These are phyloP conservation scores for Terebella lapidaria DNA, from an alignment of 2,888 invertebrate species.

Conservation along the genomic window DNA sequence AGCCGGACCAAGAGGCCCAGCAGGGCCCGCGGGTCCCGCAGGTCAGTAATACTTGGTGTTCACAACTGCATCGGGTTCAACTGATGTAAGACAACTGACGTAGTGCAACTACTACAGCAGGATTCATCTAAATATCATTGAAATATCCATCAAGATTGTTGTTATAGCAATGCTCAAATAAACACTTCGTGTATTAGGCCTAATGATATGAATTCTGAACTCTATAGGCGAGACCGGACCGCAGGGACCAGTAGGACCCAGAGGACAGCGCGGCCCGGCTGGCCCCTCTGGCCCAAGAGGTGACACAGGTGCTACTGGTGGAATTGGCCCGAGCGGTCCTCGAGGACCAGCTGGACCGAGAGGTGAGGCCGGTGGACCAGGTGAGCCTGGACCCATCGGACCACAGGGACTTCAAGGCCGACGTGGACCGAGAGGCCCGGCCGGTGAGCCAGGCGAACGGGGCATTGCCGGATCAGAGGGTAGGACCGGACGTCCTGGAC, in stretches of 20 bases:
- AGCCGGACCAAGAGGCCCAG: neutral
- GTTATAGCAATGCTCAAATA: too few relatives aligned
- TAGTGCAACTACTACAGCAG: too few relatives aligned
- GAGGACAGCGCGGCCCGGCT: neutral
- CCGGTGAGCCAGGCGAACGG: slow-evolving; percentile 5
- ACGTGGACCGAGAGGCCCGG: slow-evolving; percentile 8
- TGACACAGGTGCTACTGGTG: neutral
- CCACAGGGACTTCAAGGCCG: slow-evolving; percentile 8
- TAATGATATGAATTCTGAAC: too few relatives aligned
- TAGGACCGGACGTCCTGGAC: slow-evolving; percentile 6
- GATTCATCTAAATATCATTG: too few relatives aligned
- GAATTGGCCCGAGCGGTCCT: neutral
- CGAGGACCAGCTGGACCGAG: slow-evolving; percentile 6
- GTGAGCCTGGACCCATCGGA: slow-evolving; percentile 8
- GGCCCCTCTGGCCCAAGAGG: neutral
- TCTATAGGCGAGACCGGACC: neutral
- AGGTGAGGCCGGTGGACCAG: slow-evolving; percentile 10
- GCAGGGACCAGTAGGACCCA: neutral
- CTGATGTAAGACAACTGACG: too few relatives aligned
- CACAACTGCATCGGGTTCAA: too few relatives aligned
- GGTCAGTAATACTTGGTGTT: too few relatives aligned
- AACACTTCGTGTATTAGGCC: too few relatives aligned
- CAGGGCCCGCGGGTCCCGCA: neutral
- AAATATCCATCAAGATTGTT: too few relatives aligned
- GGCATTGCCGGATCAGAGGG: slow-evolving; percentile 1